Evolutionary conservation across 2,888 invertebrate genomes (phyloP).

Genomic region (Lysandra bellargus): DNA sequence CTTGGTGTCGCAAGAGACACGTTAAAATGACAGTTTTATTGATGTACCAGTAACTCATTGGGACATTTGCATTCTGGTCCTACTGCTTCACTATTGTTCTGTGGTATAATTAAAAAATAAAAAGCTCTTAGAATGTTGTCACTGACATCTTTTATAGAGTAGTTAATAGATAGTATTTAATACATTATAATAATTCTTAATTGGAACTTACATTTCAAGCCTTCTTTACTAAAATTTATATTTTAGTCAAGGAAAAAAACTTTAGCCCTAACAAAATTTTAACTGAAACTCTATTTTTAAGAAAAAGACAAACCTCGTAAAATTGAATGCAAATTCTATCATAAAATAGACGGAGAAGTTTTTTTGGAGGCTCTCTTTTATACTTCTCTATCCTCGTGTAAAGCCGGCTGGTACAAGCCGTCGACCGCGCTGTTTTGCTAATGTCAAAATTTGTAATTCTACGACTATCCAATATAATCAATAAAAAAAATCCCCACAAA

Average conservation of each 20-base stretch:
- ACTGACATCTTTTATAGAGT: neutral
- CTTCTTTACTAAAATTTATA: no score
- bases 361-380: no score
- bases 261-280: no score
- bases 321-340: no score
- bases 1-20: constrained; percentile 25
- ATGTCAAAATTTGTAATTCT: constrained; percentile 11
- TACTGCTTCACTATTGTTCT: neutral
- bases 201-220: no score
- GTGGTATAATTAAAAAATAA: neutral
- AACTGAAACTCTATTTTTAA: no score
- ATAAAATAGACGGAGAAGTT: no score
- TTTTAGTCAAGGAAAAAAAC: no score
- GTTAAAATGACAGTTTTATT: constrained; percentile 27
- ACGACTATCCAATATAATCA: constrained; percentile 11
- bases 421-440: neutral
- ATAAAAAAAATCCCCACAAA: neutral
- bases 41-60: constrained; percentile 14
- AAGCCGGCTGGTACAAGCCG: neutral
- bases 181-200: no score
- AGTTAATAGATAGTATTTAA: neutral
- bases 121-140: neutral
- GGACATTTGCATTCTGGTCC: neutral
- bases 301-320: no score
- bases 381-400: neutral